Base-by-base conservation (phyloP, 2,888 invertebrate species). In the Spatulosminthurus flaviceps region DNA sequence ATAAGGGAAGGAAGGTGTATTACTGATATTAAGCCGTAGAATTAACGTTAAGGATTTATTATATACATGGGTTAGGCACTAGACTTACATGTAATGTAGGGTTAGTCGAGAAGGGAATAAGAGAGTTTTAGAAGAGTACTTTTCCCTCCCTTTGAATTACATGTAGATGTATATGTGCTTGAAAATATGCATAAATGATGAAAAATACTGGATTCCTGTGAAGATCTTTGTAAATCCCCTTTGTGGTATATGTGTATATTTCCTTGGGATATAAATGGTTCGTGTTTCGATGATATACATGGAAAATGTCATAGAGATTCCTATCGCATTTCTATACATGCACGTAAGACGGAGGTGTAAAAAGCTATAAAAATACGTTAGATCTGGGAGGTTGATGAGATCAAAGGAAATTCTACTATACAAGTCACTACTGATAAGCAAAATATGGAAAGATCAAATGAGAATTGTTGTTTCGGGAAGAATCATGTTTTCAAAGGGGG, bases 371-470 rank as follows among this genome's bases (percentile, higher is more conserved):
- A 16, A 51, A 16, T 51, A 51, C 51, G 51, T 42, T 41, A 74
- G 74, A 74, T 74, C 29, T 61, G 61, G 74, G 51, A 74, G 41
- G 61, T 61, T 74, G 74, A 61, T 74, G 61, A 74, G 61, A 74
- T 74, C 51, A 74, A 28, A 61, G 74, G 61, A 24, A 74, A 74
- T 74, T 61, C 61, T 61, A 29, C 51, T 19, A 51, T 29, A 34
- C 61, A 61, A 61, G 74, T 74, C 61, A 61, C 64, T 61, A 29
- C 74, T 74, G 74, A 74, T 74, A 74, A 74, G 74, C 61, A 29
- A 61, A 74, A 74, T 60, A 73, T 61, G 74, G 74, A 22, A 61
- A 74, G 74, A 74, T 61, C 72, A 72, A 72, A 72, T 72, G 72
- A 72, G 72, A 51, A 72, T 51, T n/a, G 51, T 67, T 19, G 51